phyloP scores from a whole-genome alignment of 37 sponge, comb jelly and placozoan species.

The Axinella damicornis region DNA sequence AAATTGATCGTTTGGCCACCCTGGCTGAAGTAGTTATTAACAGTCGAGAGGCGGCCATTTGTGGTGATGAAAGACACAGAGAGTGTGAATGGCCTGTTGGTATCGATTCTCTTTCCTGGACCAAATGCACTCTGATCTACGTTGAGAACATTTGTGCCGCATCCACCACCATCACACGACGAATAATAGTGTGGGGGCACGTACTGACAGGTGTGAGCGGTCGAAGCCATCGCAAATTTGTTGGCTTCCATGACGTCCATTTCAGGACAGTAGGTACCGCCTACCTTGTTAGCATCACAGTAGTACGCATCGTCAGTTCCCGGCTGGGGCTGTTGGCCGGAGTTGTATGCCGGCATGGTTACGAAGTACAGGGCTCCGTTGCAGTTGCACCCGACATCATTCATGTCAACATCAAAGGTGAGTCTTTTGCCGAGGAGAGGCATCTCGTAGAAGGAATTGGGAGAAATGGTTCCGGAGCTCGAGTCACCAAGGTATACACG shows the following conservation, averaged over 20 bases:
- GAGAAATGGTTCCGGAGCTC: neutral
- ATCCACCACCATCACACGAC: conserved; percentile 32
- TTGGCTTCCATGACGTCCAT: conserved; percentile 46
- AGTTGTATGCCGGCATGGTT: conserved; percentile 44
- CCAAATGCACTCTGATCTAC: conserved; percentile 13
- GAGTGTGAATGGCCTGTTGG: conserved; percentile 44
- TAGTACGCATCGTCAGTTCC: conserved; percentile 28
- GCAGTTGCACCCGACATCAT: conserved; percentile 43
- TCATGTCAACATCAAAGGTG: conserved; percentile 29
- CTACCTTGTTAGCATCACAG: conserved; percentile 32
- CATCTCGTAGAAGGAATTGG: conserved; percentile 13
- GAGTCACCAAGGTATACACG: conserved; percentile 38
- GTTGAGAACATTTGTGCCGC: conserved; percentile 47
- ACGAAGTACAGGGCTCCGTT: conserved; percentile 41
- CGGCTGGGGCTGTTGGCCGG: conserved; percentile 30
- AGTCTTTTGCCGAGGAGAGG: conserved; percentile 35
- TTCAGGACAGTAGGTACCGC: conserved; percentile 37
- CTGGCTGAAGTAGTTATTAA: conserved; percentile 31
- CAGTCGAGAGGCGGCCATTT: neutral
- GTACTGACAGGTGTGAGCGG: conserved; percentile 39
- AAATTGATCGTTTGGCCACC: conserved; percentile 21
- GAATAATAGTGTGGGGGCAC: conserved; percentile 30
- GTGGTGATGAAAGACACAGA: conserved; percentile 26
- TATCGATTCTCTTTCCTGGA: conserved; percentile 44
- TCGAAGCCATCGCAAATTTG: conserved; percentile 50